Conservation (phyloP, 1,140 invertebrate genomes). For the Trinorchestia longiramus region DNA sequence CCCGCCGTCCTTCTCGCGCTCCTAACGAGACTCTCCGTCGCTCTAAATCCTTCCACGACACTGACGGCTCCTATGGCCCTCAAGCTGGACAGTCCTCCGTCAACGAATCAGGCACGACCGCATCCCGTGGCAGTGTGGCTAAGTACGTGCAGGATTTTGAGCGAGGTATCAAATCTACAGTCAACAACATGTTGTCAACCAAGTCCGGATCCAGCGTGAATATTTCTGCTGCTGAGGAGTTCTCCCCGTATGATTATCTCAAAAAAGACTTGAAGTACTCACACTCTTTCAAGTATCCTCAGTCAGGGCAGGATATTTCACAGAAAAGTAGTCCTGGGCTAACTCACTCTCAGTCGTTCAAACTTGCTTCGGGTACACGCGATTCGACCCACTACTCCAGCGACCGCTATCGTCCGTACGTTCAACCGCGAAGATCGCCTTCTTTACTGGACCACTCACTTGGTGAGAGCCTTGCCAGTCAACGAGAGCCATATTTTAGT, state of each 20-base stretch:
- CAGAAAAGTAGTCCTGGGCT: neutral
- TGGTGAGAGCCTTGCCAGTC: neutral
- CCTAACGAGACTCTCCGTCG: slow-evolving; percentile 60
- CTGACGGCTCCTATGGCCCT: slow-evolving; percentile 3
- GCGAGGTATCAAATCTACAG: slow-evolving; percentile 64
- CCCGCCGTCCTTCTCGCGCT: slow-evolving; percentile 39
- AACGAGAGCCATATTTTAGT: neutral
- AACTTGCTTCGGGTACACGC: neutral
- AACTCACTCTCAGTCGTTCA: slow-evolving; percentile 19
- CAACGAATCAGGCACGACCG: neutral
- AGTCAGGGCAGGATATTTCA: neutral
- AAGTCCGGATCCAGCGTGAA: slow-evolving; percentile 26
- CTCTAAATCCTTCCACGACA: slow-evolving; percentile 64
- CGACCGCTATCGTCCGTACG: slow-evolving; percentile 26
- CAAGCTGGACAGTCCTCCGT: slow-evolving; percentile 37
- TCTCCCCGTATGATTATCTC: neutral
- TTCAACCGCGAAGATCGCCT: neutral
- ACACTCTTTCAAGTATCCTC: slow-evolving; percentile 35
- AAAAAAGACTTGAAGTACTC: slow-evolving; percentile 44
- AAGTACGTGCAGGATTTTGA: slow-evolving; percentile 65
- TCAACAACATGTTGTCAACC: slow-evolving; percentile 62
- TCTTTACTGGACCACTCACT: neutral
- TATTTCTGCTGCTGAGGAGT: neutral
- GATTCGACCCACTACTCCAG: neutral
- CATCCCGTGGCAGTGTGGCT: slow-evolving; percentile 62